Conservation (phyloP, 2,888 invertebrate genomes). For the Mesorhabditis sp. region DNA sequence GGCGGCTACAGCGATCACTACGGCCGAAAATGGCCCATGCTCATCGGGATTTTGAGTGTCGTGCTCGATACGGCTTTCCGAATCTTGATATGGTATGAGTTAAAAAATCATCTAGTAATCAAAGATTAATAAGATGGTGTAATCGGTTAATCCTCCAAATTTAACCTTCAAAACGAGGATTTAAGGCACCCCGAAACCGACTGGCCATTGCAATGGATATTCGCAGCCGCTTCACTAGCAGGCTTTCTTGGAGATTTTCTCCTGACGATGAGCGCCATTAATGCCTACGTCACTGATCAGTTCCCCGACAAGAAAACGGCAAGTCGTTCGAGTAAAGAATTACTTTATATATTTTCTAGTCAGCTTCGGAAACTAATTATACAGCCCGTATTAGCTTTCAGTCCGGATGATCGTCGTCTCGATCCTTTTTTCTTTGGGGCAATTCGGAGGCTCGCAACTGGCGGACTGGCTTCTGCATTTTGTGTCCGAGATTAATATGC, state of each 20-base stretch:
- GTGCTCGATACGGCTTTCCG: slow-evolving; percentile 32
- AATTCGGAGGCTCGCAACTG: slow-evolving; percentile 34
- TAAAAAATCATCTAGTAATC: not conserved
- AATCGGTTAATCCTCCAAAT: not conserved
- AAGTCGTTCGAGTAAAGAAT: not conserved
- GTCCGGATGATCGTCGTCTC: slow-evolving; percentile 51
- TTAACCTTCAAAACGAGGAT: no score
- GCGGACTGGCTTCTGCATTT: slow-evolving; percentile 31
- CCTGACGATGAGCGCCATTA: slow-evolving; percentile 50
- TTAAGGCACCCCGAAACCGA: slow-evolving; percentile 35
- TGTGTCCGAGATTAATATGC: slow-evolving; percentile 25
- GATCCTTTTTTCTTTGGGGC: slow-evolving; percentile 46
- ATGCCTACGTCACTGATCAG: slow-evolving; percentile 48
- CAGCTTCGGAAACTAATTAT: not conserved
- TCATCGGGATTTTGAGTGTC: slow-evolving; percentile 39
- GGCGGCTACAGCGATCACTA: slow-evolving; percentile 45
- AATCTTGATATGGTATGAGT: slow-evolving; percentile 10
- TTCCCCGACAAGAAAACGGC: slow-evolving; percentile 44
- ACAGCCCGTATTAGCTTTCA: slow-evolving; percentile 31
- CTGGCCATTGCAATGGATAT: slow-evolving; percentile 35
- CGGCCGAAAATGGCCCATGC: slow-evolving; percentile 42
- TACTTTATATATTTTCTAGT: not conserved
- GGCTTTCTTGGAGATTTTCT: slow-evolving; percentile 49
- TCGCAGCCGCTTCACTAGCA: slow-evolving; percentile 28
- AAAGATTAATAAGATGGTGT: no score